A percentile compares a stretch with the other conserved stretches of the same genome.
phyloP scores from a whole-genome alignment of 2,888 invertebrate species.

The Unio delphinus region DNA sequence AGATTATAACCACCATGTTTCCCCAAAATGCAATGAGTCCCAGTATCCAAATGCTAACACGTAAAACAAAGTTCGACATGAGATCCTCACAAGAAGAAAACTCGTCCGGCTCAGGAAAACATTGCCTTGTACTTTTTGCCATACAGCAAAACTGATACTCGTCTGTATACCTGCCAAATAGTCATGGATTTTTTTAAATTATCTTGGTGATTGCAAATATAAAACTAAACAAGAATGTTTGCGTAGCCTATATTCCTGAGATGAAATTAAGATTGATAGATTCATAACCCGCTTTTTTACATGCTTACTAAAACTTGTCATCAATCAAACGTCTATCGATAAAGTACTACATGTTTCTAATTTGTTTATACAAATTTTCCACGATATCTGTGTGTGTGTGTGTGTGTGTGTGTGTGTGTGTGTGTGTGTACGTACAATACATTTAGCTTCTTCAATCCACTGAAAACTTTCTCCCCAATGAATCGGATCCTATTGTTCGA shows the following conservation, averaged over 20 bases:
- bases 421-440: constrained; percentile 37
- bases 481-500: constrained; percentile 48
- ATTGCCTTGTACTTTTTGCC: constrained; percentile 62
- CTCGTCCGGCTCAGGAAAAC: constrained; percentile 65
- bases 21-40: constrained; percentile 63
- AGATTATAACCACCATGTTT: constrained; percentile 63
- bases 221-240: too few species aligned
- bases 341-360: too few species aligned
- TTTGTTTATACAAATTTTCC: too few species aligned
- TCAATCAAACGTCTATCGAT: too few species aligned
- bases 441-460: constrained; percentile 47
- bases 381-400: too few species aligned
- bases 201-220: not conserved
- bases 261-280: too few species aligned
- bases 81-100: constrained; percentile 70
- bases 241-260: too few species aligned
- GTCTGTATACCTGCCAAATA: constrained; percentile 65
- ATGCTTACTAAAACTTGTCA: too few species aligned
- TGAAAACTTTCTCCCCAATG: constrained; percentile 56
- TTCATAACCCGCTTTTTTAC: too few species aligned
- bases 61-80: constrained; percentile 66
- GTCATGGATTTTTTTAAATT: not conserved
- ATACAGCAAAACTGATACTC: constrained; percentile 72
- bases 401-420: too few species aligned
- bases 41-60: constrained; percentile 65